phyloP scores from a whole-genome alignment of 2,888 invertebrate genomes.

The Notodonta dromedarius region DNA sequence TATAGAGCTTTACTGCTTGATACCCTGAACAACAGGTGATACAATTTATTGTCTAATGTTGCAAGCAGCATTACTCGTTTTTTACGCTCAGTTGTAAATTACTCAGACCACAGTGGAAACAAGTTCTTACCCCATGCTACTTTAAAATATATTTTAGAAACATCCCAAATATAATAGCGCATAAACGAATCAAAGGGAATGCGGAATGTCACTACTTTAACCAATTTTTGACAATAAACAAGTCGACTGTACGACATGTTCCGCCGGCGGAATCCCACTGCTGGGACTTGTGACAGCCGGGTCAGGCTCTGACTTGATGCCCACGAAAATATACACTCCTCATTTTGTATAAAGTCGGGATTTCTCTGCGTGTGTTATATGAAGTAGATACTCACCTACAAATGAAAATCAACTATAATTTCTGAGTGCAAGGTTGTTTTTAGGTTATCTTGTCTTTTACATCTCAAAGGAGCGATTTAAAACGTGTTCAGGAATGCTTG shows the following conservation, averaged over 20 bases:
- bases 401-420: slow-evolving; percentile 28
- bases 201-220: slow-evolving; percentile 49
- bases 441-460: slow-evolving; percentile 32
- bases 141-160: slow-evolving; percentile 30
- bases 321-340: slow-evolving; percentile 38
- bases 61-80: no score
- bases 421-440: slow-evolving; percentile 36
- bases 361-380: slow-evolving; percentile 37
- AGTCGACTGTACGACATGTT: slow-evolving; percentile 60
- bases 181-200: slow-evolving; percentile 47
- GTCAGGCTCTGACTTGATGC: slow-evolving; percentile 23
- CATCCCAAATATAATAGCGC: slow-evolving; percentile 31
- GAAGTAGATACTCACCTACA: slow-evolving; percentile 29
- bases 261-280: slow-evolving; percentile 54
- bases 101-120: no score
- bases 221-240: slow-evolving; percentile 66
- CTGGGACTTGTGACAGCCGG: slow-evolving; percentile 54
- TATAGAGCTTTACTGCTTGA: no score
- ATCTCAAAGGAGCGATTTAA: slow-evolving; percentile 73
- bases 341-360: slow-evolving; percentile 40
- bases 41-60: no score
- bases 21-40: no score
- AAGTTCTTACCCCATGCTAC: no score
- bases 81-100: no score
- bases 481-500: slow-evolving; percentile 73